These are phyloP conservation scores for Carterocephalus palaemon DNA, from an alignment of 2,888 invertebrate species.

Conservation along the genomic window DNA sequence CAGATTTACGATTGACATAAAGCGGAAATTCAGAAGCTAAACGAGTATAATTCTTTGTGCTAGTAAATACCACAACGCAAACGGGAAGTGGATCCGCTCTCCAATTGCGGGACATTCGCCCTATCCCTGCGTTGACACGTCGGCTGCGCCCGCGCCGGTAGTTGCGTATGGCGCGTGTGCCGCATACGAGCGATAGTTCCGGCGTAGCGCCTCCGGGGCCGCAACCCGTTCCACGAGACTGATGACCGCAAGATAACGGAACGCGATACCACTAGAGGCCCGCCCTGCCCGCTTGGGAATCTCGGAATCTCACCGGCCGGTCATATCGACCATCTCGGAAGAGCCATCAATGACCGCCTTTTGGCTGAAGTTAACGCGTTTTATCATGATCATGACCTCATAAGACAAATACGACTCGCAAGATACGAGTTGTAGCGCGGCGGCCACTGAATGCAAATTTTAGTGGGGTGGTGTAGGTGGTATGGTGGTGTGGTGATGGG, in stretches of 20 bases:
- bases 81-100: slow-evolving; percentile 17
- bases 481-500: too few species aligned
- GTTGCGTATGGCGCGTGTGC: slow-evolving; percentile 38
- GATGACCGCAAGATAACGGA: slow-evolving; percentile 75
- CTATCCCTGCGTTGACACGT: slow-evolving; percentile 24
- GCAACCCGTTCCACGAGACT: slow-evolving; percentile 58
- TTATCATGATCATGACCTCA: too few species aligned
- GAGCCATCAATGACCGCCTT: slow-evolving; percentile 1
- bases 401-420: too few species aligned
- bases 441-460: too few species aligned
- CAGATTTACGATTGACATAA: too few species aligned
- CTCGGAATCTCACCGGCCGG: slow-evolving; percentile 41
- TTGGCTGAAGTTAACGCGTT: slow-evolving; percentile 37
- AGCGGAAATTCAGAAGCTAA: too few species aligned
- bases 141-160: neutral
- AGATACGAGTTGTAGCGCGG: too few species aligned
- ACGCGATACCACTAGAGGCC: slow-evolving; percentile 49
- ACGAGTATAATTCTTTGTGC: too few species aligned
- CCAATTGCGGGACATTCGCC: slow-evolving; percentile 15
- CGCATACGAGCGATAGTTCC: slow-evolving; percentile 64
- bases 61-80: neutral
- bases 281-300: slow-evolving; percentile 48
- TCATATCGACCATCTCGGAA: slow-evolving; percentile 35
- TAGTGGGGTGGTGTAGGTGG: too few species aligned
- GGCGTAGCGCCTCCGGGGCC: slow-evolving; percentile 60